Base-by-base conservation (phyloP, 2,888 invertebrate species). In the Tachystola acroxantha region DNA sequence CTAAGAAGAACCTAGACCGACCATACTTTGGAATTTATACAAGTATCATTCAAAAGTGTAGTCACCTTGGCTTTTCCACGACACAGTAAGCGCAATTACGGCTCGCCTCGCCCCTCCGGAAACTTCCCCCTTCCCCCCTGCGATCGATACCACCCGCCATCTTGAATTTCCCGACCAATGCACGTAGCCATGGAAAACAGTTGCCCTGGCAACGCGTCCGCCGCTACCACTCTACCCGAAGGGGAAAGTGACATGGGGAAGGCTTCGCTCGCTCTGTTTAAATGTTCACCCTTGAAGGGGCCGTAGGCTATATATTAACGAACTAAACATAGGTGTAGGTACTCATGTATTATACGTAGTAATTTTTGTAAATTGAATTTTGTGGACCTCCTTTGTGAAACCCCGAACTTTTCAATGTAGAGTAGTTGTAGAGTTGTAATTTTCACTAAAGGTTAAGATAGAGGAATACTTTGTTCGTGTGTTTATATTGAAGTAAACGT, bases 81-180 rank as follows among this genome's bases (percentile, higher is more conserved):
- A 7, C 22, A 22, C 6, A 7, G n/a, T 25, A 14, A 32, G 33
- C 14, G 16, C 26, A 25, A 25, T 24, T 32, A 13, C 11, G 10
- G 7, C 24, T 10, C 20, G 20, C 20, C 28, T 12, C 35, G 36
- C 56, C 64, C 65, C 65, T 40, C 36, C 35, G 7, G 38, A 46
- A 46, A 49, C 59, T 54, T 61, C 45, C 54, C 45, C 49, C 39
- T 49, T 49, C 57, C 53, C 50, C 57, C 52, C 27, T 12, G 48
- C 65, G 85, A 87, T 87, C 86, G 78, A 81, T 85, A 79, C 41
- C 28, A 29, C 40, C 60, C 67, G 87, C 87, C 87, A 87, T 87
- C 58, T 87, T 87, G 86, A 72, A 85, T 88, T 88, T 88, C 68
- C 87, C 87, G 68, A 78, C 87, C 87, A 87, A 87, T 87, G 71